phyloP scores from a whole-genome alignment of 2,113 vertebrate genomes.

The Nerophis lumbriciformis region DNA sequence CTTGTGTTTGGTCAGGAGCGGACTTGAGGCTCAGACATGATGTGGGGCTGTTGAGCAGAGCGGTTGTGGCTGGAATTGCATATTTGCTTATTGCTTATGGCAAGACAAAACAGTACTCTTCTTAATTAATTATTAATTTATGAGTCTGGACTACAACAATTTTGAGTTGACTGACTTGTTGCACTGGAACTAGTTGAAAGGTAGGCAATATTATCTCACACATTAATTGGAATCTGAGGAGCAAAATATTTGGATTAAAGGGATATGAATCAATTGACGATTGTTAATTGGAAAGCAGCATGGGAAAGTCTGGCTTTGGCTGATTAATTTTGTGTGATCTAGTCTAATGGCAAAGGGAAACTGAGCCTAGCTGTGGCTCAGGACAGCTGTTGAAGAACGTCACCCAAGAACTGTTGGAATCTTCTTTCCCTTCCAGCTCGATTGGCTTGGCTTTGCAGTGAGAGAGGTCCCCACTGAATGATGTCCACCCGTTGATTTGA shows the following conservation, averaged over 20 bases:
- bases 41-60: slow-evolving; percentile 28
- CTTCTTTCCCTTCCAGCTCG: slow-evolving; percentile 23
- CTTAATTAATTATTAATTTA: slow-evolving; percentile 1
- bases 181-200: slow-evolving; percentile 29
- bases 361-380: slow-evolving; percentile 56
- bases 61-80: slow-evolving; percentile 30
- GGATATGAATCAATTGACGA: slow-evolving; percentile 37
- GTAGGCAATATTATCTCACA: slow-evolving; percentile 37
- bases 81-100: slow-evolving; percentile 24
- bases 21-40: slow-evolving; percentile 35
- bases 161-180: slow-evolving; percentile 24
- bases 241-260: slow-evolving; percentile 30
- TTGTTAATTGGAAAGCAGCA: slow-evolving; percentile 48
- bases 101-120: slow-evolving; percentile 46
- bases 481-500: slow-evolving; percentile 58
- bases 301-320: slow-evolving; percentile 53
- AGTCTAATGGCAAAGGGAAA: slow-evolving; percentile 51
- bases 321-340: slow-evolving; percentile 43
- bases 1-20: slow-evolving; percentile 44
- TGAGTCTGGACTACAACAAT: no score
- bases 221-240: slow-evolving; percentile 37
- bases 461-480: slow-evolving; percentile 55
- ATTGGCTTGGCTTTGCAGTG: slow-evolving; percentile 46
- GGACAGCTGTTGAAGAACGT: slow-evolving; percentile 63
- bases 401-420: slow-evolving; percentile 48